Percentiles rank a stretch among this genome's conserved stretches.
Evolutionary conservation across 92 coral and sea anemone genomes (phyloP).

Genomic region (Phenganax subtilis): DNA sequence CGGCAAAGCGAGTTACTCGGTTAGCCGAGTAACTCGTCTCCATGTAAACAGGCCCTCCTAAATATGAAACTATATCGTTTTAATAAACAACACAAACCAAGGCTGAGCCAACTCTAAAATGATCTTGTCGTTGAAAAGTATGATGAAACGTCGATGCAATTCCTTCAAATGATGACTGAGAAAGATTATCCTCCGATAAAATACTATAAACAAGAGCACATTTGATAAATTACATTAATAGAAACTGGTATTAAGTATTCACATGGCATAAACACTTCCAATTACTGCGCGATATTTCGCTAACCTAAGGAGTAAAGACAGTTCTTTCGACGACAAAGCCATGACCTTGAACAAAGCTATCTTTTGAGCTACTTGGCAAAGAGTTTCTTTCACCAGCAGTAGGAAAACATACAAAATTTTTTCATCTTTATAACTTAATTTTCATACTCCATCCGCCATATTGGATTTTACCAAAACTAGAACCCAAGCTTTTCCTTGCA

Average conservation of each 20-base stretch:
- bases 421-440: not conserved
- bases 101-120: slow-evolving; percentile 74
- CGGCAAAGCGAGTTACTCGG: too few relatives aligned
- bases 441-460: not conserved
- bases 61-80: too few relatives aligned
- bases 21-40: too few relatives aligned
- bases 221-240: not conserved
- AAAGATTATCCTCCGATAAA: slow-evolving; percentile 66
- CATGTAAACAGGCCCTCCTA: too few relatives aligned
- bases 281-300: not conserved
- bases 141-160: slow-evolving; percentile 70
- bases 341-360: slow-evolving; percentile 17
- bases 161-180: slow-evolving; percentile 69
- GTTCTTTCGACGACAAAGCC: slow-evolving; percentile 73
- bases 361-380: not conserved
- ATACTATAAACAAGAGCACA: slow-evolving; percentile 48
- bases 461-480: not conserved
- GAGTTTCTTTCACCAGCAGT: not conserved
- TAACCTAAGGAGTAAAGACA: slow-evolving; percentile 69
- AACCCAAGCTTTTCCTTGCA: not conserved
- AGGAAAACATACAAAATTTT: not conserved
- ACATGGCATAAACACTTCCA: not conserved
- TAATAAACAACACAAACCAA: slow-evolving; percentile 51
- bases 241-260: not conserved
- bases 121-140: slow-evolving; percentile 69